Percentiles rank a stretch among this genome's conserved stretches.
phyloP scores from a whole-genome alignment of 2,113 vertebrate species.

The Barnardius zonarius region DNA sequence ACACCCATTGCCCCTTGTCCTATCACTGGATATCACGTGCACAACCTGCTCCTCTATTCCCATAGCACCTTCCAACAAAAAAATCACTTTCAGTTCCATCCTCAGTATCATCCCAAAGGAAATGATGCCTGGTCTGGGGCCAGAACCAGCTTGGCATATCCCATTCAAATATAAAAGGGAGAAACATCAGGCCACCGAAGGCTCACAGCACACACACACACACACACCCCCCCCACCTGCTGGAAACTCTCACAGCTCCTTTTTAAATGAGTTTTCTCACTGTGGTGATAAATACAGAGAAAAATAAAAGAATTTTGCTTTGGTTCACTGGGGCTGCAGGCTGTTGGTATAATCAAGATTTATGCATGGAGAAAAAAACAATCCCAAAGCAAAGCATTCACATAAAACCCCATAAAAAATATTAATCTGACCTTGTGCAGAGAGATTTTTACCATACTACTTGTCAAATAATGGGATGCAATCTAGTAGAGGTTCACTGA shows the following conservation, averaged over 20 bases:
- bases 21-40: too few species aligned
- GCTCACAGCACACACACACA: not conserved
- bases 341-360: constrained; percentile 55
- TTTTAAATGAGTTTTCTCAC: not conserved
- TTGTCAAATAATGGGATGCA: not conserved
- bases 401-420: constrained; percentile 42
- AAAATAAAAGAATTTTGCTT: constrained; percentile 43
- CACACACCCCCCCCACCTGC: not conserved
- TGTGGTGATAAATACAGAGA: constrained; percentile 9
- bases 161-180: not conserved
- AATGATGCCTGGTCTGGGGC: not conserved
- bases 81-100: not conserved
- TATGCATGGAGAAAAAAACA: constrained; percentile 48
- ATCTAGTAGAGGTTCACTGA: not conserved
- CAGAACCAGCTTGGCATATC: not conserved
- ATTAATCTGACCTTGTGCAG: constrained; percentile 13
- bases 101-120: not conserved
- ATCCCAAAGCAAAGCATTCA: constrained; percentile 42
- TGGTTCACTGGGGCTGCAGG: constrained; percentile 27
- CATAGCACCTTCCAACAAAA: not conserved
- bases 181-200: not conserved
- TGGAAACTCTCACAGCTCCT: not conserved
- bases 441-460: not conserved
- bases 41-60: not conserved
- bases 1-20: too few species aligned